phyloP scores from a whole-genome alignment of 2,888 invertebrate species.

The Drosophila flavopinicola region DNA sequence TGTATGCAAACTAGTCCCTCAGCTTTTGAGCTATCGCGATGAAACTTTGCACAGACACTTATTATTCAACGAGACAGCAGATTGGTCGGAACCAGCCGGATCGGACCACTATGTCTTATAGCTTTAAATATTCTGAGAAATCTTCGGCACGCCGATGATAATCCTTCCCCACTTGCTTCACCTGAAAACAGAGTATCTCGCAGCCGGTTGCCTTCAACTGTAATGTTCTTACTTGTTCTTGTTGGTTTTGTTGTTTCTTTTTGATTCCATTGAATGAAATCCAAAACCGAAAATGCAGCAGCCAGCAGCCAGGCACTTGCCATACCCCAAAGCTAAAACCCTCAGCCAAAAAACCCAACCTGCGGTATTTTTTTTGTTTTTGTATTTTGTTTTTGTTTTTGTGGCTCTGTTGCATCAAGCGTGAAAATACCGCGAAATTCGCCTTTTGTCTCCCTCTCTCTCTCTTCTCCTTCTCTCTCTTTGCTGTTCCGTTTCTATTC shows the following conservation, averaged over 20 bases:
- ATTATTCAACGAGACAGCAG: too few relatives aligned
- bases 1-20: too few relatives aligned
- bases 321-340: conserved; percentile 22
- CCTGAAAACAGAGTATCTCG: background rate
- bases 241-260: too few relatives aligned
- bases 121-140: too few relatives aligned
- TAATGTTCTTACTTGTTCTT: background rate
- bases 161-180: too few relatives aligned
- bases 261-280: conserved; percentile 81
- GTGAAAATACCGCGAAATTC: conserved; percentile 84
- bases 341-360: background rate
- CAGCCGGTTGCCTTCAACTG: conserved; percentile 1
- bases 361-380: conserved; percentile 8
- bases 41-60: too few relatives aligned
- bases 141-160: too few relatives aligned
- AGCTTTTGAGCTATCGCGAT: too few relatives aligned
- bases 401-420: conserved; percentile 63
- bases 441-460: conserved; percentile 28
- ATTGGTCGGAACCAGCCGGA: too few relatives aligned
- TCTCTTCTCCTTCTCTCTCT: background rate
- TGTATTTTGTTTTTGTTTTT: conserved; percentile 1
- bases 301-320: conserved; percentile 45
- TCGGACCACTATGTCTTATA: too few relatives aligned
- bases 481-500: conserved; percentile 12
- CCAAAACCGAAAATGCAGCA: conserved; percentile 69